Percentiles rank a stretch among this genome's conserved stretches.
phyloP scores from a whole-genome alignment of 1,140 invertebrate species.

The Heliconius melpomene region DNA sequence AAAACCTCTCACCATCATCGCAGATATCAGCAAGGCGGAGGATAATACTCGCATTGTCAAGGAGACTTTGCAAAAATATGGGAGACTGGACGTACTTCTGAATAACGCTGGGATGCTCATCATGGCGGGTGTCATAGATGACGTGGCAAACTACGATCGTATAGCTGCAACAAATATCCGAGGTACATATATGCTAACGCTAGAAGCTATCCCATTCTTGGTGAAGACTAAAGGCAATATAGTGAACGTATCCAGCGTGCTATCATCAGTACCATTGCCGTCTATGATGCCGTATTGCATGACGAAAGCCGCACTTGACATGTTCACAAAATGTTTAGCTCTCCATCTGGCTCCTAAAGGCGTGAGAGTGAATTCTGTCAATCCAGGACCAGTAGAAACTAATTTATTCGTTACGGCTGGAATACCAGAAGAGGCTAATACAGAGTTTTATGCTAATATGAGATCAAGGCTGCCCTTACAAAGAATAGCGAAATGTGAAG shows the following conservation, averaged over 20 bases:
- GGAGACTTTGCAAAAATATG: slow-evolving; percentile 82
- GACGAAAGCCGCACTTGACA: slow-evolving; percentile 91
- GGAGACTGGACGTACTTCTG: slow-evolving; percentile 85
- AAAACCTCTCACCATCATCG: slow-evolving; percentile 80
- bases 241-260: slow-evolving; percentile 91
- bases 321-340: slow-evolving; percentile 87
- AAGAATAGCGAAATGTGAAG: slow-evolving; percentile 49
- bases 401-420: slow-evolving; percentile 84
- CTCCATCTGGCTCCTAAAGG: slow-evolving; percentile 85
- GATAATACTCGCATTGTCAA: slow-evolving; percentile 84
- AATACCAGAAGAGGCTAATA: slow-evolving; percentile 46
- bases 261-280: slow-evolving; percentile 83
- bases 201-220: slow-evolving; percentile 87
- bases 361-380: slow-evolving; percentile 89
- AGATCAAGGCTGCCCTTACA: slow-evolving; percentile 48
- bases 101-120: slow-evolving; percentile 89
- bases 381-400: slow-evolving; percentile 87
- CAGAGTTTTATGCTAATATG: slow-evolving; percentile 45
- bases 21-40: slow-evolving; percentile 85
- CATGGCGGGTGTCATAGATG: slow-evolving; percentile 80
- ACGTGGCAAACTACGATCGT: slow-evolving; percentile 86
- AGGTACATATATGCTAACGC: slow-evolving; percentile 87
- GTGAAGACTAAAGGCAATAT: slow-evolving; percentile 87
- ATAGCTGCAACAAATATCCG: slow-evolving; percentile 88
- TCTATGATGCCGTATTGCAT: slow-evolving; percentile 86